Evolutionary conservation across 2,888 invertebrate species (phyloP).

Genomic region (Kuschelorhynchus macadamiae): DNA sequence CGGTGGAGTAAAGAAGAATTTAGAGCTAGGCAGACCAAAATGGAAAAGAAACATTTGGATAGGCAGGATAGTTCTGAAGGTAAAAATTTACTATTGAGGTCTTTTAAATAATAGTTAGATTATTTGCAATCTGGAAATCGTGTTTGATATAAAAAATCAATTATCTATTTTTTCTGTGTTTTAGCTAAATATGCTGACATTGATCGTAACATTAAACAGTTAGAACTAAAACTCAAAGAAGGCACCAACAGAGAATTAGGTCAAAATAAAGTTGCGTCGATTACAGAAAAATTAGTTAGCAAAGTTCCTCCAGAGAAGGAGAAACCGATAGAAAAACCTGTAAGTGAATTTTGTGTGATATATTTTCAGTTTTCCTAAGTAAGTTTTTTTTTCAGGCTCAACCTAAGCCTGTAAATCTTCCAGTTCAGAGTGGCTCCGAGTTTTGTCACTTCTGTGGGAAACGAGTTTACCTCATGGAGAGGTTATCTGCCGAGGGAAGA

Average conservation of each 20-base stretch:
- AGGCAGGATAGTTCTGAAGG: constrained; percentile 73
- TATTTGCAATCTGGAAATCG: no score
- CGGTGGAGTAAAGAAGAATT: constrained; percentile 92
- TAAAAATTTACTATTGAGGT: no score
- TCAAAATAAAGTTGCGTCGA: constrained; percentile 85
- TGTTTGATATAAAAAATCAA: no score
- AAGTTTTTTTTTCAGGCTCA: constrained; percentile 23
- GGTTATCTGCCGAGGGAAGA: constrained; percentile 89
- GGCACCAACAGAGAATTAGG: constrained; percentile 80
- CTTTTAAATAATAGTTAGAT: no score
- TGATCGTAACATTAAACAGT: constrained; percentile 79
- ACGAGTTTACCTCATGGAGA: constrained; percentile 94
- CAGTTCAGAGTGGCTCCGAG: constrained; percentile 79
- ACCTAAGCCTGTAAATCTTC: constrained; percentile 68
- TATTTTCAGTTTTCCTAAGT: background rate
- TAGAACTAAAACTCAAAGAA: constrained; percentile 83
- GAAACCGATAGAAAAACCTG: constrained; percentile 68
- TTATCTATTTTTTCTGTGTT: no score
- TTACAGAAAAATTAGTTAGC: constrained; percentile 83
- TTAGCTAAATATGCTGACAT: constrained; percentile 80
- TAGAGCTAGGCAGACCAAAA: constrained; percentile 78
- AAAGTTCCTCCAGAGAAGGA: constrained; percentile 62
- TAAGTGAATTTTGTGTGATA: constrained; percentile 60
- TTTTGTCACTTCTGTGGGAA: constrained; percentile 91
- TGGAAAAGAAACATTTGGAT: constrained; percentile 76